These are phyloP conservation scores for Eublepharis macularius DNA, from an alignment of 2,113 vertebrate genomes.

Conservation along the genomic window DNA sequence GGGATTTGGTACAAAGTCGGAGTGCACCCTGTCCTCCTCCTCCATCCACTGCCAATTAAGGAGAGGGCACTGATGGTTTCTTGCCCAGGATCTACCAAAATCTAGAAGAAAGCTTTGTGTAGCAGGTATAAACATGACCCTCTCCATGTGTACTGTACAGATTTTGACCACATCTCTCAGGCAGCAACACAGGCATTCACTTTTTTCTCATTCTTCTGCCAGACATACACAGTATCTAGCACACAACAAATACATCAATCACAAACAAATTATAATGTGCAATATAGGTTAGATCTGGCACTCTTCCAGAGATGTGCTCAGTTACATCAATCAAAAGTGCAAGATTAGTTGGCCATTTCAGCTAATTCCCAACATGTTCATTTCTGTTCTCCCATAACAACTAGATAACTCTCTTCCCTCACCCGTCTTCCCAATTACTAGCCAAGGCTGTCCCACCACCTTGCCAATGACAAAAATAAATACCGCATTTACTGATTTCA, in stretches of 20 bases:
- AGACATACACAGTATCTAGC: neutral
- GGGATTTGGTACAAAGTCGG: neutral
- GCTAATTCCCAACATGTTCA: fast-evolving
- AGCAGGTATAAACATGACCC: neutral
- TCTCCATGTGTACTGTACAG: slow-evolving; percentile 23
- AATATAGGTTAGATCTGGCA: neutral
- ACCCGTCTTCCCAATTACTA: slow-evolving; percentile 4
- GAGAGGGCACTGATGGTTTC: neutral
- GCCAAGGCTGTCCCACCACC: slow-evolving; percentile 17
- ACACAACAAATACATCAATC: neutral
- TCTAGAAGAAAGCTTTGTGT: neutral
- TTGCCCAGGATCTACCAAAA: neutral
- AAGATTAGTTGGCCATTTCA: slow-evolving; percentile 37
- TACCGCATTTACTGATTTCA: slow-evolving; percentile 9
- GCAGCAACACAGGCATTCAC: neutral
- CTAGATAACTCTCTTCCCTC: neutral
- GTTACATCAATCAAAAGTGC: slow-evolving; percentile 40
- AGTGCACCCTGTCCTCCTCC: neutral
- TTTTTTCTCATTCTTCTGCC: neutral
- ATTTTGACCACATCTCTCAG: slow-evolving; percentile 16
- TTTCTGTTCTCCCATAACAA: slow-evolving; percentile 7
- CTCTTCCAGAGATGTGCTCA: slow-evolving; percentile 31
- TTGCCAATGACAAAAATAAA: slow-evolving; percentile 34
- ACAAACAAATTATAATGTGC: neutral
- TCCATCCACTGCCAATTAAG: neutral